Evolutionary conservation across 2,888 invertebrate genomes (phyloP), one percentile per base, ranked within the genome.

Genomic region (Graphium colonna): DNA sequence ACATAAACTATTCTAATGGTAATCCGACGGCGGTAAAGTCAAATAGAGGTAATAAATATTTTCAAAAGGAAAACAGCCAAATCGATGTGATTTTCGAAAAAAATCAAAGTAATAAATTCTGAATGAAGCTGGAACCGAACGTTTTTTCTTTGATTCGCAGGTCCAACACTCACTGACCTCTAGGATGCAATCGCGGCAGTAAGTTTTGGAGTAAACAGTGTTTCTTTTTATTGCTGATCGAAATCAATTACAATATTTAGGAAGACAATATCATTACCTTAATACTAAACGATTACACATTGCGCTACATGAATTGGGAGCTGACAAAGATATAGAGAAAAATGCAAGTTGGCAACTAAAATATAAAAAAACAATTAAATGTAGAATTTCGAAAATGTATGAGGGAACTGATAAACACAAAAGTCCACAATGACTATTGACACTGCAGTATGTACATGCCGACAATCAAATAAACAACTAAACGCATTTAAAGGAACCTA

Each of bases 1-100:
- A 16, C 10, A 8, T 8, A 17, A 26, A 40, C 12, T 28, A 41
- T 17, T 41, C n/a, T 28, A 48, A 50, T 42, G 49, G 42, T 42
- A 42, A 50, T 36, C 50, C 43, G 36, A 50, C 50, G 50, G 42
- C 15, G 36, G 26, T 26, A 26, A 5, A 36, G 7, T 48, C 7
- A 21, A 36, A 33, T 42, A 18, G 5, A 3, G 13, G n/a, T 3
- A 13, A n/a, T 28, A 28, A 47, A 5, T n/a, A n/a, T n/a, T n/a
- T n/a, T n/a, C n/a, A 9, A 26, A 13, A 47, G 26, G 1, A 13
- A 9, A 26, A 26, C 26, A 5, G 15, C 16, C n/a, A 26, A 47
- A 47, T n/a, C 8, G 17, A 38, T 21, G 13, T 26, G 21, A 12
- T 4, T 26, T 10, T n/a, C 12, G 5, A 5, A 39, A 48, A 39